Conservation (phyloP, 2,113 vertebrate genomes). For the Hyperoodon ampullatus region DNA sequence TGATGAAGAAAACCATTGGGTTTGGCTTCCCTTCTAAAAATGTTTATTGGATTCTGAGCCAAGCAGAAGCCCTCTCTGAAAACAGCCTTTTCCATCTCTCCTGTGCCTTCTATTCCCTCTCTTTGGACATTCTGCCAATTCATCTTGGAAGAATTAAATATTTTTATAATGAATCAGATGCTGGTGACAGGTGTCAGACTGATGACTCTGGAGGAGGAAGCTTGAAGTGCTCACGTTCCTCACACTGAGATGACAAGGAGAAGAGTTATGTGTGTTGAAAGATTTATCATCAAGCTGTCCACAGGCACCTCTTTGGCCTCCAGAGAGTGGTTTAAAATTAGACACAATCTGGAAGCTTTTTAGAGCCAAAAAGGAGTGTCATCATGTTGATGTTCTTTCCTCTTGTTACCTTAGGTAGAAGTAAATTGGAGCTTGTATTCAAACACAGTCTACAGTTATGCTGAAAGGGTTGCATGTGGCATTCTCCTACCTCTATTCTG, state of each 20-base stretch:
- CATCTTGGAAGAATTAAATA: constrained; percentile 87
- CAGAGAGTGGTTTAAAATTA: constrained; percentile 85
- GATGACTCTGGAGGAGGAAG: constrained; percentile 84
- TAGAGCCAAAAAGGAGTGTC: constrained; percentile 80
- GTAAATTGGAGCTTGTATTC: not conserved
- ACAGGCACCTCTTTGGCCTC: constrained; percentile 81
- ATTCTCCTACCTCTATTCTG: not conserved
- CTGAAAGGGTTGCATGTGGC: not conserved
- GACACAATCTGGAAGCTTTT: constrained; percentile 84
- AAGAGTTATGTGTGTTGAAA: constrained; percentile 79
- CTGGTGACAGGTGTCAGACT: constrained; percentile 86
- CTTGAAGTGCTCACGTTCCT: constrained; percentile 80
- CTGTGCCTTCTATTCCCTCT: constrained; percentile 80
- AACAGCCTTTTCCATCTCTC: constrained; percentile 73
- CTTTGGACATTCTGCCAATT: constrained; percentile 84
- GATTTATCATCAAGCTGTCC: constrained; percentile 85
- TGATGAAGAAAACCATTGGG: not conserved
- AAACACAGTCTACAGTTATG: not conserved
- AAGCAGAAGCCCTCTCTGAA: constrained; percentile 72
- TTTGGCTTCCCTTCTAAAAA: constrained; percentile 39
- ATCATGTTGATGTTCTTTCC: constrained; percentile 55
- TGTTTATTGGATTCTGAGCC: constrained; percentile 64
- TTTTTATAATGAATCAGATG: constrained; percentile 86
- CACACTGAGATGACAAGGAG: constrained; percentile 72
- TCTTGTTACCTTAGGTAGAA: constrained; percentile 20